These are phyloP conservation scores for Abramis brama DNA, from an alignment of 2,113 vertebrate genomes.

Conservation along the genomic window DNA sequence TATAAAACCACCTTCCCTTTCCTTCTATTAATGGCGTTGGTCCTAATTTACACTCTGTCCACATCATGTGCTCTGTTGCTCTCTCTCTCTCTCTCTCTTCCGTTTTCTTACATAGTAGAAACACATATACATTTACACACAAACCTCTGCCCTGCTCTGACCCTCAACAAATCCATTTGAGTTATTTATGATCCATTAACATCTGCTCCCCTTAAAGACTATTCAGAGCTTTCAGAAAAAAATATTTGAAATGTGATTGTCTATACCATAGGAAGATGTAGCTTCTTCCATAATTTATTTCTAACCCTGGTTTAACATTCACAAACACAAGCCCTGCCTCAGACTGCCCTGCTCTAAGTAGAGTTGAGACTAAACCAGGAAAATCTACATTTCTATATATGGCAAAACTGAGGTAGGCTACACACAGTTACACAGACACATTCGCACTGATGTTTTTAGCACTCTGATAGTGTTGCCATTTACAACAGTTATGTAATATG, in stretches of 20 bases:
- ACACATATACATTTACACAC: background rate
- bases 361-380: background rate
- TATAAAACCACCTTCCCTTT: background rate
- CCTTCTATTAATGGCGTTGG: background rate
- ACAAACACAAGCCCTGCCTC: background rate
- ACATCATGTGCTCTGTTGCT: background rate
- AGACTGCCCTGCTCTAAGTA: background rate
- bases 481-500: background rate
- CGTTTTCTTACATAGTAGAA: background rate
- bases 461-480: background rate
- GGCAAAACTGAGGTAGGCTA: background rate
- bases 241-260: background rate
- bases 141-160: slow-evolving; percentile 18
- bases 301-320: background rate
- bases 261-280: background rate
- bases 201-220: slow-evolving; percentile 7
- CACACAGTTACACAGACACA: background rate
- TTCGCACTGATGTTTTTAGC: background rate
- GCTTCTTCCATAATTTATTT: background rate
- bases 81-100: background rate
- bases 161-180: slow-evolving; percentile 42
- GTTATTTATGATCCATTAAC: slow-evolving; percentile 42
- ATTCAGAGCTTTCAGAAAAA: background rate
- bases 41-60: background rate
- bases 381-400: background rate